Conservation (phyloP, 2,797 vertebrate species). For the Chlorospingus flavigularis region DNA sequence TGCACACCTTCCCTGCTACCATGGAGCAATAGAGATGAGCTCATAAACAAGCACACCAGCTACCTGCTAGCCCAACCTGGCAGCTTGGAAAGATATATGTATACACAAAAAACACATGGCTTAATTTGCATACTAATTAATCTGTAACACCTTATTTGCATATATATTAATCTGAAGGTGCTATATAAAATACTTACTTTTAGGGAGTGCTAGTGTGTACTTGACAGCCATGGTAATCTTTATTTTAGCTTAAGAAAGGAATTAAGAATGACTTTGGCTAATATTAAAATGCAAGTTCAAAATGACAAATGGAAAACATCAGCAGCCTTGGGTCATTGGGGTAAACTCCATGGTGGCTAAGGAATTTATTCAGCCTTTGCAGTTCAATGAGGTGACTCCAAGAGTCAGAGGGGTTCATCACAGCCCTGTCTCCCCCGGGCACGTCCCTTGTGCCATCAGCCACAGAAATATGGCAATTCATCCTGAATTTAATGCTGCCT, state of each 20-base stretch:
- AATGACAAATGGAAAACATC: slow-evolving; percentile 17
- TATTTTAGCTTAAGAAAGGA: slow-evolving; percentile 24
- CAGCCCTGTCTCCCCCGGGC: background rate
- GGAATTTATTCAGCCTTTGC: background rate
- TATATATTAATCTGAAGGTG: slow-evolving; percentile 24
- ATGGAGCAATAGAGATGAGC: accelerated
- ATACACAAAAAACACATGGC: background rate
- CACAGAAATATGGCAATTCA: background rate
- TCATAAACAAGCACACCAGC: background rate
- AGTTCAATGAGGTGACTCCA: background rate
- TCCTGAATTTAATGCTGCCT: background rate
- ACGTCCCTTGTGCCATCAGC: background rate
- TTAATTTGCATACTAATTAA: slow-evolving; percentile 53
- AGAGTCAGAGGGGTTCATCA: background rate
- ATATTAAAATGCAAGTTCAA: slow-evolving; percentile 15
- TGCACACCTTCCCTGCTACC: background rate
- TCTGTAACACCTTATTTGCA: slow-evolving; percentile 15
- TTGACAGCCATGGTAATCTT: background rate
- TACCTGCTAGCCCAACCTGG: background rate
- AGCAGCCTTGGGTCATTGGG: background rate
- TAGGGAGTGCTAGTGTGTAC: background rate
- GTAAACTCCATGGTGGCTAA: background rate
- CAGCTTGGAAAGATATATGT: background rate
- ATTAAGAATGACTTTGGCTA: background rate
- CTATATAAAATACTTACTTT: slow-evolving; percentile 2